Percentiles rank a stretch among this genome's conserved stretches.
phyloP scores from a whole-genome alignment of 2,888 invertebrate species.

The Globia sparganii region DNA sequence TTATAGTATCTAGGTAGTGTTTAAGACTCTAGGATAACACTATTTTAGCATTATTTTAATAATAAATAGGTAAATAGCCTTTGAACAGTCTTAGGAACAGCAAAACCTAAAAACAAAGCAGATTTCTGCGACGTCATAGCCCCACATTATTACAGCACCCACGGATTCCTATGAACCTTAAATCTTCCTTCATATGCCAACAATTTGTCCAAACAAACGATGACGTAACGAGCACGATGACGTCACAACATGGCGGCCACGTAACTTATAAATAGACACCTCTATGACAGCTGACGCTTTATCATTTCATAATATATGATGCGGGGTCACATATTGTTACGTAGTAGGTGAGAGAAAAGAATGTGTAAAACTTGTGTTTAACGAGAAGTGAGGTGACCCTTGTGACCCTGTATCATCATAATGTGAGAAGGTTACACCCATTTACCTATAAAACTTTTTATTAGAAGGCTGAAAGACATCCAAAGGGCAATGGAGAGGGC shows the following conservation, averaged over 20 bases:
- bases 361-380: conserved; percentile 19
- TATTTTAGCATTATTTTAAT: neutral
- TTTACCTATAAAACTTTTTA: neutral
- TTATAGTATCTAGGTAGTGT: too few relatives aligned
- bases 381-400: conserved; percentile 21
- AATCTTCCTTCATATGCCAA: conserved; percentile 14
- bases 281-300: conserved; percentile 46
- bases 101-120: neutral
- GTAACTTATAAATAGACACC: conserved; percentile 23
- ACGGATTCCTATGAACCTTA: neutral
- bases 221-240: conserved; percentile 39
- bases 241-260: conserved; percentile 33
- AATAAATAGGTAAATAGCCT: neutral
- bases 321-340: conserved; percentile 30
- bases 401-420: conserved; percentile 10
- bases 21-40: neutral
- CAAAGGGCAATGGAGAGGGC: neutral
- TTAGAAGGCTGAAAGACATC: neutral
- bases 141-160: neutral
- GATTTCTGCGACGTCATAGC: neutral
- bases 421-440: neutral
- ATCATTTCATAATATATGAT: conserved; percentile 33
- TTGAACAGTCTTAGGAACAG: neutral
- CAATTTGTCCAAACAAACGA: conserved; percentile 33
- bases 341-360: conserved; percentile 42